Percentiles rank a stretch among this genome's conserved stretches.
phyloP scores from a whole-genome alignment of 1,140 invertebrate species.

The Trinorchestia longiramus region DNA sequence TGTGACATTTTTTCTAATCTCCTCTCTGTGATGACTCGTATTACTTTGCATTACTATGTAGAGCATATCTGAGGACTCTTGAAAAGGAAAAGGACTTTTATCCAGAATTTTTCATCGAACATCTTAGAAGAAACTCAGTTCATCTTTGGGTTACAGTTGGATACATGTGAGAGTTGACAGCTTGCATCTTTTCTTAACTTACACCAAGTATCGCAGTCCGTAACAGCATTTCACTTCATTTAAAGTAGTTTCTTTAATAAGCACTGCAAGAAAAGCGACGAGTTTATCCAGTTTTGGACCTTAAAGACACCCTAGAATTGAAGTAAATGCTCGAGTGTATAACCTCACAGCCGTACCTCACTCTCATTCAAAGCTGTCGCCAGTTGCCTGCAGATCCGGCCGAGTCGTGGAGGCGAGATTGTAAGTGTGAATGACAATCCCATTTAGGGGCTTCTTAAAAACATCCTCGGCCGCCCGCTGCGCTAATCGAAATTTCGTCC shows the following conservation, averaged over 20 bases:
- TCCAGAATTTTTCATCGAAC: too few species aligned
- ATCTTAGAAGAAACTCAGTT: too few species aligned
- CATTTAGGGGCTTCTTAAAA: constrained; percentile 47
- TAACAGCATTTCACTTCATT: too few species aligned
- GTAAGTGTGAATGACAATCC: constrained; percentile 54
- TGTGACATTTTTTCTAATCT: too few species aligned
- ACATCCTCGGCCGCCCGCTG: constrained; percentile 31
- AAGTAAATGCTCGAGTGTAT: not conserved
- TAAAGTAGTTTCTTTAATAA: not conserved
- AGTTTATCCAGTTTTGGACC: not conserved
- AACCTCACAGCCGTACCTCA: not conserved
- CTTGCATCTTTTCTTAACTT: too few species aligned
- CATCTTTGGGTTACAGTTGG: too few species aligned
- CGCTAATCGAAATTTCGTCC: constrained; percentile 53
- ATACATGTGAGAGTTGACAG: too few species aligned
- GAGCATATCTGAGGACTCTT: too few species aligned
- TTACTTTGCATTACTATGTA: too few species aligned
- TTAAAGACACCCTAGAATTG: not conserved
- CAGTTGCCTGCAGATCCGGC: not conserved
- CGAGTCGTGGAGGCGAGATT: constrained; percentile 23
- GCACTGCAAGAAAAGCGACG: not conserved
- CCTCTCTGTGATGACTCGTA: too few species aligned
- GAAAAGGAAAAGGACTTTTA: too few species aligned
- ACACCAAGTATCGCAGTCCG: too few species aligned
- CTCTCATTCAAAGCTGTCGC: not conserved